A percentile compares a stretch with the other conserved stretches of the same genome.
Evolutionary conservation across 2,113 vertebrate genomes (phyloP).

Genomic region (Cynoglossus semilaevis): DNA sequence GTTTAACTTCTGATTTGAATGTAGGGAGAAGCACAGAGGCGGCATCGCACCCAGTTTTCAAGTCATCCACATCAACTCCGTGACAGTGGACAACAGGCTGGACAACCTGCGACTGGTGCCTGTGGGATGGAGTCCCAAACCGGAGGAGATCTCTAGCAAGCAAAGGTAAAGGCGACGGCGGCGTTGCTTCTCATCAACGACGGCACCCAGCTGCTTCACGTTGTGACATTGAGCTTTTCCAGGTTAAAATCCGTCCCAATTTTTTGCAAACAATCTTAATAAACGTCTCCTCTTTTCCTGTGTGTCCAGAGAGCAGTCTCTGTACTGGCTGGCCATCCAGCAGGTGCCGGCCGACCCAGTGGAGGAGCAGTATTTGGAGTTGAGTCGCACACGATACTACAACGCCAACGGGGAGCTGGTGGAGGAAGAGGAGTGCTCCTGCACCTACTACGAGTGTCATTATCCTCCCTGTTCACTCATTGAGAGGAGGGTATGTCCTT

Average conservation of each 20-base stretch:
- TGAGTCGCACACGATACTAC: conserved; percentile 94
- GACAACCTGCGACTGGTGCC: conserved; percentile 95
- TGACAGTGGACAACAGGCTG: conserved; percentile 95
- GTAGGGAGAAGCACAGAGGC: conserved; percentile 94
- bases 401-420: conserved; percentile 97
- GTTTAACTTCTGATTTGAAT: neutral
- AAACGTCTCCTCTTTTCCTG: neutral
- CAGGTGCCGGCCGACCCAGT: conserved; percentile 97
- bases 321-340: conserved; percentile 98
- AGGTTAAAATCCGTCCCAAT: too few relatives aligned
- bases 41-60: conserved; percentile 95
- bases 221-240: too few relatives aligned
- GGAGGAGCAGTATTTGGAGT: conserved; percentile 94
- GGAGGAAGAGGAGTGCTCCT: conserved; percentile 95
- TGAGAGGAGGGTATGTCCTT: conserved; percentile 87
- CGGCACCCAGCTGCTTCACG: too few relatives aligned
- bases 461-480: conserved; percentile 98
- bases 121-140: conserved; percentile 89
- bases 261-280: neutral
- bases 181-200: neutral
- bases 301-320: conserved; percentile 88
- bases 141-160: conserved; percentile 94
- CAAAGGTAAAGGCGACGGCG: conserved; percentile 83
- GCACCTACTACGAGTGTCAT: conserved; percentile 98
- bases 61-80: conserved; percentile 94